Percentiles rank a stretch among this genome's conserved stretches.
phyloP scores from a whole-genome alignment of 2,888 invertebrate species.

The Eupeodes luniger region DNA sequence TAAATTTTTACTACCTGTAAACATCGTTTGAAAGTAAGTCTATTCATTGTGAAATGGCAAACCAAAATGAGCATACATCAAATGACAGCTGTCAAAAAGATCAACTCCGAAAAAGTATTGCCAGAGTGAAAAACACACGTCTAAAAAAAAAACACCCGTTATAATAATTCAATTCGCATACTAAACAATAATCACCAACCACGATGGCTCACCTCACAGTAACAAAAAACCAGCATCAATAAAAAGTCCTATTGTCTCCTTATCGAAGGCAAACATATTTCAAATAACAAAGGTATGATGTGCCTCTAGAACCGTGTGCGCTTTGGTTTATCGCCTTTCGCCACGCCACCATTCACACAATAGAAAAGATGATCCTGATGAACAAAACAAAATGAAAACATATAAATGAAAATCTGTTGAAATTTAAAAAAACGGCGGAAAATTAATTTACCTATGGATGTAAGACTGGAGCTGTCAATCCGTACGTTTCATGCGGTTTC shows the following conservation, averaged over 20 bases:
- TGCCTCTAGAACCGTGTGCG: constrained; percentile 35
- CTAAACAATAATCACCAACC: neutral
- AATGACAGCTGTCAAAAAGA: no score
- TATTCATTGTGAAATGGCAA: no score
- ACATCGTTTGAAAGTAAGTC: no score
- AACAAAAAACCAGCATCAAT: neutral
- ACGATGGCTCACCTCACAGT: neutral
- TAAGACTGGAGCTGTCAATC: constrained; percentile 22
- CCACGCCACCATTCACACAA: constrained; percentile 53
- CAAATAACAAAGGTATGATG: constrained; percentile 19
- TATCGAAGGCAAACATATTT: constrained; percentile 63
- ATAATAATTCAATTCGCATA: neutral
- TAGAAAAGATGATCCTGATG: constrained; percentile 52
- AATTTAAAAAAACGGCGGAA: constrained; percentile 31
- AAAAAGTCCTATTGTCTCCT: constrained; percentile 57
- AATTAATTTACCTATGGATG: constrained; percentile 20
- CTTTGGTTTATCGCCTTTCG: constrained; percentile 67
- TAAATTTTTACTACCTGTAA: no score
- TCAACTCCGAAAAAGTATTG: no score
- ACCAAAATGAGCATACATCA: no score
- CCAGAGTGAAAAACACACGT: no score
- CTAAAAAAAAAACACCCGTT: neutral
- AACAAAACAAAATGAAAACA: constrained; percentile 9
- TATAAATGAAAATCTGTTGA: constrained; percentile 9
- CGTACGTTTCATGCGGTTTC: constrained; percentile 55